Percentiles rank a stretch among this genome's conserved stretches.
These are phyloP conservation scores for Priocnemis perturbator DNA, from an alignment of 2,888 invertebrate genomes.

Conservation along the genomic window DNA sequence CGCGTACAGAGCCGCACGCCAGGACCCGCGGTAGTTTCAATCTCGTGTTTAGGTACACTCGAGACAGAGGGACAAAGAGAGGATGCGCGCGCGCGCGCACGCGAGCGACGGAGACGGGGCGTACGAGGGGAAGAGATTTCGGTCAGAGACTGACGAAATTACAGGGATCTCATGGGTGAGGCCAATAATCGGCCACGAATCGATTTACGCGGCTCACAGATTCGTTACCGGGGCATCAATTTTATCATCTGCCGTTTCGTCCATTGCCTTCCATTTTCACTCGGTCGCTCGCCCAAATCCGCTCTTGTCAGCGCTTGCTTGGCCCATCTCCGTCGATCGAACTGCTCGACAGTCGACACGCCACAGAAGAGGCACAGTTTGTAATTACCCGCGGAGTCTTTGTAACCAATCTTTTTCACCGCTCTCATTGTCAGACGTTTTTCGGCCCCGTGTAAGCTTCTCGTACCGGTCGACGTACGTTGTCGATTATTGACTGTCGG, in stretches of 20 bases:
- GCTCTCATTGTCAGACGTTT: too few relatives aligned
- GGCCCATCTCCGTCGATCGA: background rate
- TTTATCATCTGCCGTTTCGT: slow-evolving; percentile 2
- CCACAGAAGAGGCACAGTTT: too few relatives aligned
- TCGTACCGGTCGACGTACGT: too few relatives aligned
- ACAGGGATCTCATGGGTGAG: background rate
- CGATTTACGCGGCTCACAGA: slow-evolving; percentile 1
- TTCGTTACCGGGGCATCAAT: background rate
- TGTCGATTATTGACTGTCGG: too few relatives aligned
- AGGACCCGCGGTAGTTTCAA: slow-evolving; percentile 14
- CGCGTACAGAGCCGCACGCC: slow-evolving; percentile 62
- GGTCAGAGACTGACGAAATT: slow-evolving; percentile 1
- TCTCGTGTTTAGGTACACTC: slow-evolving; percentile 52
- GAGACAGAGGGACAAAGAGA: slow-evolving; percentile 5
- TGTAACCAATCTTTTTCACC: too few relatives aligned
- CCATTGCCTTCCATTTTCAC: background rate
- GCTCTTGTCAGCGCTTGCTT: background rate
- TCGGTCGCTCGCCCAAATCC: background rate
- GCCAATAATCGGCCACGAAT: slow-evolving; percentile 1
- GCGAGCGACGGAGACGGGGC: background rate
- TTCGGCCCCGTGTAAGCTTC: too few relatives aligned
- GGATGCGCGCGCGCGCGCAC: too few relatives aligned
- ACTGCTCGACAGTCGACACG: too few relatives aligned
- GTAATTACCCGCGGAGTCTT: too few relatives aligned
- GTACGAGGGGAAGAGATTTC: background rate